Evolutionary conservation across 2,888 invertebrate species (phyloP).

Genomic region (Idaea biselata): DNA sequence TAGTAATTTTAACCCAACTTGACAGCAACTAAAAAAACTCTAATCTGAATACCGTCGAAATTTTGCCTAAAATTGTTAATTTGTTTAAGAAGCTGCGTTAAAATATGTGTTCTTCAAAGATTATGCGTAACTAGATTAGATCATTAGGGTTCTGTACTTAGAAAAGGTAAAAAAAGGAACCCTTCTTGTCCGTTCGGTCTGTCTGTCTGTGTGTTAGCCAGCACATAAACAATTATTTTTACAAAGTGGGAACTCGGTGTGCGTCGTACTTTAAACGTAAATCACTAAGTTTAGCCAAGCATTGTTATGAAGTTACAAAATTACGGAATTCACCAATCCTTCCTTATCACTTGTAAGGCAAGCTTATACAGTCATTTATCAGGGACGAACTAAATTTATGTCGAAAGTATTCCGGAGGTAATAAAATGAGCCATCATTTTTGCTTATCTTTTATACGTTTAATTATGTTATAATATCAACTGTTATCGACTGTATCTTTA

Average conservation of each 20-base stretch:
- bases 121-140: too few species aligned
- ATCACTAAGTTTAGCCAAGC: conserved; percentile 11
- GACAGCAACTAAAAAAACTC: too few species aligned
- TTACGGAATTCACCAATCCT: conserved; percentile 25
- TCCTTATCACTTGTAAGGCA: conserved; percentile 21
- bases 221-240: conserved; percentile 5
- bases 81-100: too few species aligned
- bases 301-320: conserved; percentile 27
- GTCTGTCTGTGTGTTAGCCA: too few species aligned
- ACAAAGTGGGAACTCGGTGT: conserved; percentile 4
- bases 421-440: background rate
- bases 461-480: background rate
- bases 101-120: too few species aligned
- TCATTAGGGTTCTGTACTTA: too few species aligned
- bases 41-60: too few species aligned
- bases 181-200: too few species aligned
- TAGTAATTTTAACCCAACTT: too few species aligned
- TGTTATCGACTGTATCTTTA: background rate
- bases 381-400: conserved; percentile 12
- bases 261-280: conserved; percentile 4
- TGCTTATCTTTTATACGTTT: background rate
- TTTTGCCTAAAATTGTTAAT: too few species aligned
- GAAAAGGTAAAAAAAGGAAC: too few species aligned
- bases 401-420: background rate
- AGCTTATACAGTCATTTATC: conserved; percentile 25